Base-by-base conservation (phyloP, 2,888 invertebrate genomes). In the Balanococcus diminutus region DNA sequence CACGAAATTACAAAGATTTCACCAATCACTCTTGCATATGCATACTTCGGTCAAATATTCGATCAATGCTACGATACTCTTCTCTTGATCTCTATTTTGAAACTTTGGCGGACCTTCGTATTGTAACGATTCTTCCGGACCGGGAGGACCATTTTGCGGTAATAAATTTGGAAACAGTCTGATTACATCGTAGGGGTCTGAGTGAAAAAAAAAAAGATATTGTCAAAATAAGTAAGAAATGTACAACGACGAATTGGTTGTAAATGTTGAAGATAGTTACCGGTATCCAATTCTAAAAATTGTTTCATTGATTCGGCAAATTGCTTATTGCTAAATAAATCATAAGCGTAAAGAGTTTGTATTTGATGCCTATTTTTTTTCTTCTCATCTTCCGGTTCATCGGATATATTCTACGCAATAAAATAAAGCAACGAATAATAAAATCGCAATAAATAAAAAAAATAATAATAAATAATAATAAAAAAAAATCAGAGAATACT, bases 131-230 rank as follows among this genome's bases (percentile, higher is more conserved):
- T 25, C 36, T 51, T 87, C 87, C 16, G 82, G 42, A 42, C 19
- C 84, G 2, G 82, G 46, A 19, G 87, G 86, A 86, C 92, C 91
- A 82, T 90, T 90, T 16, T 91, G 91, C 1, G 94, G 94, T 81
- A 96, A 92, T 82, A 99, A 91, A 89, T 96, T 96, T 0, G 99
- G 98, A 90, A 97, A 98, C 39, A 99, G 91, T 87, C 96, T 94
- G 87, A 99, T 98, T 11, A 99, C 98, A 89, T 98, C 96, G 75
- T 96, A 95, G 0, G 98, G 98, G 91, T 99, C 98, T 92, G 89
- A 31, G 87, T 87, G 31, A 84, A 86, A 83, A 79, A 28, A 16
- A 51, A 51, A 51, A 19, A 25, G 0, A 85, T 36, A 86, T 32
- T 56, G 19, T 25, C 2, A 83, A 31, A 28, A n/a, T 31, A 3